Evolutionary conservation across 2,797 vertebrate species (phyloP), one percentile per base, ranked within the genome.

Genomic region (Chaetophractus vellerosus): DNA sequence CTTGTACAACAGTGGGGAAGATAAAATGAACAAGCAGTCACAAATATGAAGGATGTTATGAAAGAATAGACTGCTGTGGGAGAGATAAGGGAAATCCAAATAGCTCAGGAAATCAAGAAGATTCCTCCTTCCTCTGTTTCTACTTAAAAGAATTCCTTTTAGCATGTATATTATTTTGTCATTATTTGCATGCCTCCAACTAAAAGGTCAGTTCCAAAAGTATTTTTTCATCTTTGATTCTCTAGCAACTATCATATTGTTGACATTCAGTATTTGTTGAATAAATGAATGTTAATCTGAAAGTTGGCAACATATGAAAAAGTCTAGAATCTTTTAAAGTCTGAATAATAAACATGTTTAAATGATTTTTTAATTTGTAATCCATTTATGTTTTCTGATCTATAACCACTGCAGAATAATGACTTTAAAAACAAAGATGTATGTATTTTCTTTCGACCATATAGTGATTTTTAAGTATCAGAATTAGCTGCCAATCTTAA

Each of bases 351-450:
- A 64, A 68, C 59, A 92, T 83, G 88, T 26, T 72, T 83, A 38
- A 74, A 76, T 61, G 12, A 87, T 66, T 69, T 82, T 87, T 88
- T 55, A 9, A 66, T 45, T 59, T 92, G 21, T 41, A 86, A 82
- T 68, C 41, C 90, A 59, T 91, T 52, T 79, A 38, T 80, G 36
- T n/a, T 76, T 92, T 92, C 78, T 33, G 21, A 36, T 69, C 71
- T 59, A 85, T 55, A 8, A 79, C 24, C 19, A 9, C 23, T 71
- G 33, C 5, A 69, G 8, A 94, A 12, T 38, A 90, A n/a, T 59
- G 41, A 96, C 59, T 88, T 94, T 36, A 84, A 94, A 92, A 69
- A 64, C 41, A 87, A 15, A 83, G 5, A 78, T 50, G 45, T n/a
- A 19, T 88, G 52, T n/a, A 19, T 88, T 52, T 95, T 21, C 79